Base-by-base conservation (phyloP, 1,140 invertebrate genomes). In the Pseudomyrmex dendroicus region DNA sequence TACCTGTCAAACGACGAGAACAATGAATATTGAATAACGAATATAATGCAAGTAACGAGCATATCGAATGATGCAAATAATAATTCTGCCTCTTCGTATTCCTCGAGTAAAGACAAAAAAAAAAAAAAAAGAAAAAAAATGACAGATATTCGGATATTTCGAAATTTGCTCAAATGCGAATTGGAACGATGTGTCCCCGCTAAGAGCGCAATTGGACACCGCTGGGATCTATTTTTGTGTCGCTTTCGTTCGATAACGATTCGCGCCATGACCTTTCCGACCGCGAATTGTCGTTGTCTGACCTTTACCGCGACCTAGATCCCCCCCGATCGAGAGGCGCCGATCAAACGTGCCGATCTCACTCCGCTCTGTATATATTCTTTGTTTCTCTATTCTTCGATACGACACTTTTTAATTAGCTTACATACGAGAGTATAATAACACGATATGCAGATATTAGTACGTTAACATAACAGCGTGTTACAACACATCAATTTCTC, bases 181-280 rank as follows among this genome's bases (percentile, higher is more conserved):
- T 80, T 70, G 46, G 3, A 72, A n/a, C 3, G 9, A 48, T 35
- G 46, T 48, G 20, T 22, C 15, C 35, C 15, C 13, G 52, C 59
- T 50, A 70, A 70, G 35, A 35, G 0, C 35, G n/a, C 12, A 64
- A 76, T 48, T 70, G 76, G 52, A 13, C n/a, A 70, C 52, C n/a
- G 15, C 54, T 59, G 54, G 12, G 1, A 22, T 80, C 54, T 80
- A 80, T 80, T 80, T 80, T 80, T 22, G 54, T 25, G 7, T 10
- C 35, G 76, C 66, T 80, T 80, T 70, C 64, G 54, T 80, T 80
- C 76, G 66, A 80, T 80, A 80, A 80, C 20, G 66, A 80, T 80
- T 35, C 66, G 54, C 52, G 44, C 10, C 54, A 12, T 80, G 44
- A 80, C 74, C 74, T 77, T 67, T 77, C 35, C 50, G 74, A 57